Conservation (phyloP, 1,140 invertebrate genomes). For the Heterodera carotae region DNA sequence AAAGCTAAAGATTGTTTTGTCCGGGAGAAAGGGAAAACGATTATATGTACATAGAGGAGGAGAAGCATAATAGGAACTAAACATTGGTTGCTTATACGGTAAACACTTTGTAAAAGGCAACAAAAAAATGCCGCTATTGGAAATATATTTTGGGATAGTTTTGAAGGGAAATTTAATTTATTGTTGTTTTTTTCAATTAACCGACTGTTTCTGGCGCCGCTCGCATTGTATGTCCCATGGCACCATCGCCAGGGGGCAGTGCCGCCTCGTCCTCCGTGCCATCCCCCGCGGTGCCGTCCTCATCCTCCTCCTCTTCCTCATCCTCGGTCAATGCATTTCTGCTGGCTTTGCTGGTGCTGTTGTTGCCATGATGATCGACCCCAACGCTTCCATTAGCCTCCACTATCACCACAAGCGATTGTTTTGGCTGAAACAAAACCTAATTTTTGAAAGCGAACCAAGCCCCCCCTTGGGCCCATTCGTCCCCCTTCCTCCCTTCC, state of each 20-base stretch:
- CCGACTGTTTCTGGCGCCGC: constrained; percentile 26
- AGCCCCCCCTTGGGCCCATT: no score
- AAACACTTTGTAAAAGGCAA: background rate
- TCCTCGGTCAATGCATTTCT: no score
- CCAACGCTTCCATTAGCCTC: background rate
- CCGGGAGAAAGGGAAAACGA: background rate
- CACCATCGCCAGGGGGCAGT: background rate
- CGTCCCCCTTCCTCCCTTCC: background rate
- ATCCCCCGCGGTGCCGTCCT: constrained; percentile 7
- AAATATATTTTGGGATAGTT: background rate
- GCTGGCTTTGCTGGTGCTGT: background rate
- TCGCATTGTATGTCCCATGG: constrained; percentile 14
- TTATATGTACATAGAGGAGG: no score
- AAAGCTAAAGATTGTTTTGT: background rate
- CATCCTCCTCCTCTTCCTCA: background rate
- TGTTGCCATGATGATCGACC: background rate
- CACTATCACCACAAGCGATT: constrained; percentile 8
- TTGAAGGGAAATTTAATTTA: background rate
- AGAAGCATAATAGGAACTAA: background rate
- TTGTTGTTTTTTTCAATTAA: no score
- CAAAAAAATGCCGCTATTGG: background rate
- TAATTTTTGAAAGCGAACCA: background rate
- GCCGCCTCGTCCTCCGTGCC: constrained; percentile 6
- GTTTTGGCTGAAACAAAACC: background rate
- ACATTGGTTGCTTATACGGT: no score